A percentile compares a stretch with the other conserved stretches of the same genome.
These are phyloP conservation scores for Buceros bicornis DNA, from an alignment of 2,797 vertebrate genomes.

Conservation along the genomic window DNA sequence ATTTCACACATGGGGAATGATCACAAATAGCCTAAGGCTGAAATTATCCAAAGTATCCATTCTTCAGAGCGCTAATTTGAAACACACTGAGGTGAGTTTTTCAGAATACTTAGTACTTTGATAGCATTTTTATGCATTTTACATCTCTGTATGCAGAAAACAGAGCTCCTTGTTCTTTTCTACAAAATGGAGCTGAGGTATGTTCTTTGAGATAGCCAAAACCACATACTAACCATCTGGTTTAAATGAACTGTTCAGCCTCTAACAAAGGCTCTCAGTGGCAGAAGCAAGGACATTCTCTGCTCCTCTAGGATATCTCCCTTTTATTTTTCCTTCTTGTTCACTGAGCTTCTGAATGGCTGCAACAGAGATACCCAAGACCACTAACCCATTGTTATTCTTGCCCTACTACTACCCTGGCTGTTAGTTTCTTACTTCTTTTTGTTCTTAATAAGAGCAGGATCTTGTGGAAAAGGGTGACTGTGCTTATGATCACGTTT, in stretches of 20 bases:
- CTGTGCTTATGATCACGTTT: neutral
- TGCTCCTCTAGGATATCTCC: neutral
- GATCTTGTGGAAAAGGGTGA: neutral
- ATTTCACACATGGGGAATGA: neutral
- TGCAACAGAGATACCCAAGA: neutral
- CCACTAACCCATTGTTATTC: neutral
- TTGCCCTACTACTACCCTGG: neutral
- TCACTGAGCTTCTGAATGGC: neutral
- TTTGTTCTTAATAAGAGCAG: neutral
- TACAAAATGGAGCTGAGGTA: neutral
- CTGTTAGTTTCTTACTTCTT: neutral
- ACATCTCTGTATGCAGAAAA: neutral
- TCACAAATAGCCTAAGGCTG: slow-evolving; percentile 4
- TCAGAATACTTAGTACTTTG: neutral
- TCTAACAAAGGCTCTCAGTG: neutral
- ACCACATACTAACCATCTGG: too few species aligned
- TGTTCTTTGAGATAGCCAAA: neutral
- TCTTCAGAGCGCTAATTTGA: slow-evolving; percentile 12
- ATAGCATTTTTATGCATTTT: neutral
- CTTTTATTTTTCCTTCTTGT: neutral
- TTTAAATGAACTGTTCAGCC: neutral
- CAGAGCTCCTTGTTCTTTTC: neutral
- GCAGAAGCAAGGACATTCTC: neutral
- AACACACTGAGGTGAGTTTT: neutral
- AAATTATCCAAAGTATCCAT: neutral